Evolutionary conservation across 2,113 vertebrate species (phyloP).

Genomic region (Percopsis transmontana): DNA sequence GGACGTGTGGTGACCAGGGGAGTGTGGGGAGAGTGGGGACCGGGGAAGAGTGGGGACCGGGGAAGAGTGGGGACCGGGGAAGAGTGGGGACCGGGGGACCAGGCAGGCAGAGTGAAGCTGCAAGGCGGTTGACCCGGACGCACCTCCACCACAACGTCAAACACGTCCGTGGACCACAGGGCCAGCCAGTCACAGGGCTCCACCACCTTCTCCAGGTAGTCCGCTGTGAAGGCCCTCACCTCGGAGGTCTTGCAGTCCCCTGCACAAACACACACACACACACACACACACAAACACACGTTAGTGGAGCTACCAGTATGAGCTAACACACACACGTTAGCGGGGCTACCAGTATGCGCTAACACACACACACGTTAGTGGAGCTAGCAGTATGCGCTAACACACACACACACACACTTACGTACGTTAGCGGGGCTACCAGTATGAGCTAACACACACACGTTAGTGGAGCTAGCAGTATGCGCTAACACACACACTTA

Average conservation of each 20-base stretch:
- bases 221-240: constrained; percentile 86
- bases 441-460: background rate
- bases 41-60: no score
- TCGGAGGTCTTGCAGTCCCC: constrained; percentile 95
- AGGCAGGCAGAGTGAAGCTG: background rate
- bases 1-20: no score
- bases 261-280: constrained; percentile 52
- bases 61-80: no score
- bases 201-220: constrained; percentile 91
- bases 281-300: background rate
- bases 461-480: background rate
- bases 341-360: no score
- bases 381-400: background rate
- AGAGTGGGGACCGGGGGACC: no score
- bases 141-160: constrained; percentile 91
- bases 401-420: background rate
- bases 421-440: background rate
- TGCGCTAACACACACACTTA: background rate
- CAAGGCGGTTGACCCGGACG: constrained; percentile 26
- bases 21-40: no score
- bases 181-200: constrained; percentile 91
- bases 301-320: background rate
- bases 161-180: constrained; percentile 87
- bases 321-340: background rate
- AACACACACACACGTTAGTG: background rate